These are phyloP conservation scores for Eupithecia pulchellata DNA, from an alignment of 2,888 invertebrate species.

Conservation along the genomic window DNA sequence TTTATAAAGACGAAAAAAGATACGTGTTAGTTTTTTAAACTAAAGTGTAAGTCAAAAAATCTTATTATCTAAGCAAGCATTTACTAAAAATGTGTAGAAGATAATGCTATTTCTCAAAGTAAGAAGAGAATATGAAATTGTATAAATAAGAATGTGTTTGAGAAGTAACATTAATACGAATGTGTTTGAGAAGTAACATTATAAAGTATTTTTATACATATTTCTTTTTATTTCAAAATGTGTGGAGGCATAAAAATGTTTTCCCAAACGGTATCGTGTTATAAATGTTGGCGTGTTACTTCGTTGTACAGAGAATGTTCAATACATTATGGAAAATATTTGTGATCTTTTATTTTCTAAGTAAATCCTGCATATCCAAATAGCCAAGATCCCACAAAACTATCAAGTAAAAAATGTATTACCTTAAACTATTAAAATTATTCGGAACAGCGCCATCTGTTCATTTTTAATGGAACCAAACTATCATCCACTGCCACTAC, in stretches of 20 bases:
- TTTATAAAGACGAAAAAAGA: background rate
- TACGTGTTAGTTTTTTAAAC: background rate
- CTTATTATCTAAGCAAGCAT: slow-evolving; percentile 2
- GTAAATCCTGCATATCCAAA: background rate
- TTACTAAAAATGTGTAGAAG: slow-evolving; percentile 15
- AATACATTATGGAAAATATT: slow-evolving; percentile 53
- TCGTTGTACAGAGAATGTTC: slow-evolving; percentile 67
- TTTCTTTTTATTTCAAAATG: background rate
- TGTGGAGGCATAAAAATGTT: background rate
- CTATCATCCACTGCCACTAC: background rate
- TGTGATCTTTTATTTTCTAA: background rate
- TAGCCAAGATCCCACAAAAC: background rate
- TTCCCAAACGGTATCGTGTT: slow-evolving; percentile 22
- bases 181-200: background rate
- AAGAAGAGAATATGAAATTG: background rate
- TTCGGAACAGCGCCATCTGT: slow-evolving; percentile 12
- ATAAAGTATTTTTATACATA: slow-evolving; percentile 6
- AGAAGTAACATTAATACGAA: background rate
- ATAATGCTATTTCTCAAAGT: slow-evolving; percentile 3
- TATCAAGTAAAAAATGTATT: background rate
- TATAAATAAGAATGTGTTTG: background rate
- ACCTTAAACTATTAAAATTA: background rate
- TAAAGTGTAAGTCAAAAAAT: background rate
- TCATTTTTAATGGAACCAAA: background rate
- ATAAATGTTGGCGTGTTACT: slow-evolving; percentile 48